Evolutionary conservation across 2,113 vertebrate genomes (phyloP), one percentile per base, ranked within the genome.

Genomic region (Sebastes schlegelii): DNA sequence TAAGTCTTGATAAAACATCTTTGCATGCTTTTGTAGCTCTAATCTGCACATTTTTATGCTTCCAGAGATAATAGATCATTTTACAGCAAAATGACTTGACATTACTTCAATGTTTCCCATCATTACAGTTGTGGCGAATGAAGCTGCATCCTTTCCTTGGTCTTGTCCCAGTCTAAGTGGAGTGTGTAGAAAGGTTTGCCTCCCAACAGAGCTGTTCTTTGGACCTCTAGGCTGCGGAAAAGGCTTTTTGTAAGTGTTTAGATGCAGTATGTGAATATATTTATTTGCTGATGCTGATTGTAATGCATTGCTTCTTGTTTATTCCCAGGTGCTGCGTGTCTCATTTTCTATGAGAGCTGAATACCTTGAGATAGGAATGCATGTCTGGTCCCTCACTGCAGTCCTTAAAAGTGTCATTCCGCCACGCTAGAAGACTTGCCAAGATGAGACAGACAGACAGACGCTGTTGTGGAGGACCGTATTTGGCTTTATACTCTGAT

Each of bases 201-300:
- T 95, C 17, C 91, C 93, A 54, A 89, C 92, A 40, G 95, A 96
- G 60, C 55, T 95, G 11, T 95, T 95, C 90, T 96, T 96, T 67
- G 95, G 95, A 87, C 93, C 95, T 21, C 87, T 96, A 46, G 94
- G 94, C 61, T 96, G 95, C 54, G 95, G 94, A 55, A 96, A 95
- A 77, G 93, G 90, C 21, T 95, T 92, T 79, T 65, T 92, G 95
- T 96, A 77, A 94, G 94, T 65, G 12, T 55, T 23, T 8, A 45
- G 11, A 21, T 57, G 45, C 40, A 68, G 10, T 6, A 55, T 78
- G 61, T 80, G 11, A 71, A 46, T 4, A 19, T 43, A 19, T 61
- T 55, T 4, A 13, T 73, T 77, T 66, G 10, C 21, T 73, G 14
- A 60, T 12, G 0, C 2, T 23, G 2, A 52, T 52, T 62, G 0